Base-by-base conservation (phyloP, 2,113 vertebrate genomes). In the Alectura lathami region DNA sequence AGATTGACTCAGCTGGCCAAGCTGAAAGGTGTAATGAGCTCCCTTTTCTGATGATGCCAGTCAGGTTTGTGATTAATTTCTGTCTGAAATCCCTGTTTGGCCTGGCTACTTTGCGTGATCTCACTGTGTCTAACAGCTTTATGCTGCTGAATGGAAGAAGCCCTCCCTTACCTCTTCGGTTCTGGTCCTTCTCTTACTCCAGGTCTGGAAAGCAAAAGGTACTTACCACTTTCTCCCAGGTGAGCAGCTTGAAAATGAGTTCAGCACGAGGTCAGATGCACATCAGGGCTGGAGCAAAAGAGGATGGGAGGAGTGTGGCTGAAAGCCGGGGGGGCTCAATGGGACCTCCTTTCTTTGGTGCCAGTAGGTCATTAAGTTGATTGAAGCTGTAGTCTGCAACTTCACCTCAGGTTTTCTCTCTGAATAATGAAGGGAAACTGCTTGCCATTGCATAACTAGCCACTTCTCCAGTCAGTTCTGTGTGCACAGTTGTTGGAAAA, bases 101-200 rank as follows among this genome's bases (percentile, higher is more conserved):
- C 45, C 42, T 29, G 63, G 75, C 20, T 18, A 9, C 5, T 1
- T 45, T 3, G 0, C 48, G 20, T 0, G 9, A 42, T 32, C 79
- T 86, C 8, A n/a, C 6, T 14, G 3, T 30, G 1, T 40, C 15
- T 30, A 16, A 21, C 12, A 57, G 24, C 32, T 42, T 6, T 83
- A 6, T 1, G 2, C 3, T 3, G 7, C 16, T 1, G 7, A 62
- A 51, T 69, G 67, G 26, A 64, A 53, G 20, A 27, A n/a, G 14
- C 10, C 3, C 7, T 69, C n/a, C 34, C 11, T 11, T 27, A 13
- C 42, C 50, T 74, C 24, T 81, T 42, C 3, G 5, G 0, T 62
- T 83, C n/a, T 69, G 40, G 9, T 53, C 8, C 18, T 89, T 47
- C 24, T 60, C 24, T 47, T 62, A 9, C 0, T 1, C 27, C 29